Evolutionary conservation across 2,797 vertebrate genomes (phyloP).

Genomic region (Pteropus rufus): DNA sequence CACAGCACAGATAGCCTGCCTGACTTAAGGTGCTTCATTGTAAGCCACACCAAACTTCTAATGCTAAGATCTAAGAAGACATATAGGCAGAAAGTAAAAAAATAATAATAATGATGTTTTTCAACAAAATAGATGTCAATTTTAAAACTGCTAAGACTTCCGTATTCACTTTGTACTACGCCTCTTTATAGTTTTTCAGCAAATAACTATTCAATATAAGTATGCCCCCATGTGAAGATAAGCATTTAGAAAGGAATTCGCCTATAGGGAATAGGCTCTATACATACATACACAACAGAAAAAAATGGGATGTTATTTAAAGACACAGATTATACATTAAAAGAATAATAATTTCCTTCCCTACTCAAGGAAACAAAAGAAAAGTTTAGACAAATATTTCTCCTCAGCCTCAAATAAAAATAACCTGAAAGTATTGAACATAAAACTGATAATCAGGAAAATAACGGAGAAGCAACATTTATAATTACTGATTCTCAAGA

Average conservation of each 20-base stretch:
- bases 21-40: background rate
- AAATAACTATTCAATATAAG: background rate
- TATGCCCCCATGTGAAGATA: background rate
- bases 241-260: background rate
- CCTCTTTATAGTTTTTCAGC: background rate
- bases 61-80: constrained; percentile 25
- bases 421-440: background rate
- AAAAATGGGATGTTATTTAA: background rate
- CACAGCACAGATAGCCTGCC: constrained; percentile 21
- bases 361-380: background rate
- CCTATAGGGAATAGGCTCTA: background rate
- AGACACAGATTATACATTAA: background rate
- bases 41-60: constrained; percentile 44
- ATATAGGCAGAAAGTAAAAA: background rate
- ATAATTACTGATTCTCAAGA: background rate
- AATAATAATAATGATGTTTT: background rate
- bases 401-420: background rate
- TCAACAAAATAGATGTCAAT: background rate
- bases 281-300: background rate
- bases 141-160: background rate
- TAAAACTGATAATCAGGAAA: background rate
- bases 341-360: background rate
- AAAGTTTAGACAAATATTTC: background rate
- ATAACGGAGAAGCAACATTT: background rate
- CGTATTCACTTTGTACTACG: background rate